phyloP scores from a whole-genome alignment of 2,888 invertebrate species.

The Prenolepis imparis region DNA sequence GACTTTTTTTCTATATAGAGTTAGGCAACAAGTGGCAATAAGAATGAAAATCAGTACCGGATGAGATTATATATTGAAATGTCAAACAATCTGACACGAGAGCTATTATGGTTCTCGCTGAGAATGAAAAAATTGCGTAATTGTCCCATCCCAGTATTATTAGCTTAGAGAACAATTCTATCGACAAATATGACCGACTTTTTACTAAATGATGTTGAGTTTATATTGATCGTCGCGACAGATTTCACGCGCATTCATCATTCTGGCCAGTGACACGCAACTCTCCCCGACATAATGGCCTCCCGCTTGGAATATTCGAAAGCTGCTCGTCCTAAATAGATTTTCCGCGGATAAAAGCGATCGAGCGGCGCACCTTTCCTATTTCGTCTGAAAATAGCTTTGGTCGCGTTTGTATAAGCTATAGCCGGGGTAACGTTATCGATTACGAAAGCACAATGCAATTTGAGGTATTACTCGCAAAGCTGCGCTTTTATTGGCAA shows the following conservation, averaged over 20 bases:
- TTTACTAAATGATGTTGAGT: conserved; percentile 62
- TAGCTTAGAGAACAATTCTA: conserved; percentile 44
- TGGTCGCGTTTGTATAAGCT: conserved; percentile 37
- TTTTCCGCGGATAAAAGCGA: conserved; percentile 55
- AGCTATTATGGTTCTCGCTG: not conserved
- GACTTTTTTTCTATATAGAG: conserved; percentile 4
- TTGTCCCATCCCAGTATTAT: conserved; percentile 54
- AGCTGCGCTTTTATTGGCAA: conserved; percentile 45
- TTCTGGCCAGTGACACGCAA: conserved; percentile 56
- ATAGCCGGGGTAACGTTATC: conserved; percentile 45
- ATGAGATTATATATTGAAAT: conserved; percentile 28
- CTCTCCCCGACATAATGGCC: conserved; percentile 59
- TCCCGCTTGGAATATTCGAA: conserved; percentile 54
- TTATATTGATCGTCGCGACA: conserved; percentile 58
- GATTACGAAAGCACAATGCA: conserved; percentile 51
- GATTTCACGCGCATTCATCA: conserved; percentile 73
- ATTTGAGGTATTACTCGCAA: conserved; percentile 41
- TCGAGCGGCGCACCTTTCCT: conserved; percentile 37
- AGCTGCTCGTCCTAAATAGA: conserved; percentile 61
- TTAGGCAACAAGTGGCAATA: conserved; percentile 32
- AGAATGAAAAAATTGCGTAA: conserved; percentile 49
- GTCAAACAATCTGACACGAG: not conserved
- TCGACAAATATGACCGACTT: conserved; percentile 55
- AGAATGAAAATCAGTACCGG: not conserved
- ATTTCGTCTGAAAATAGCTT: conserved; percentile 49